phyloP scores from a whole-genome alignment of 2,888 invertebrate genomes.

The Lobophora halterata region DNA sequence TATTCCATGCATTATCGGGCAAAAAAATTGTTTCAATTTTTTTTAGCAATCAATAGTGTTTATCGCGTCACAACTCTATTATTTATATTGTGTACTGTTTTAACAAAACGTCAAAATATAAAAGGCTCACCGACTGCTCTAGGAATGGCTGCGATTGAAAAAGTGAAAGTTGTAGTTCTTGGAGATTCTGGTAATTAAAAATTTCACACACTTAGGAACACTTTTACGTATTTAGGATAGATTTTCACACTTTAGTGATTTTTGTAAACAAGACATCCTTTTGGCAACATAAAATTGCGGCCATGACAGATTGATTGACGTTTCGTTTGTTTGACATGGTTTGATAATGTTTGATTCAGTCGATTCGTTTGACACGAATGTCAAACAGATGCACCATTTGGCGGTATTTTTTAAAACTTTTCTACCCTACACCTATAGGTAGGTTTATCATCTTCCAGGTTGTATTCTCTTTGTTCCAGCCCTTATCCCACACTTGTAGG shows the following conservation, averaged over 20 bases:
- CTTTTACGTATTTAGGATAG: too few species aligned
- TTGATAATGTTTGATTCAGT: too few species aligned
- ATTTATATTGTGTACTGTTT: conserved; percentile 7
- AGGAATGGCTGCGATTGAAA: conserved; percentile 90
- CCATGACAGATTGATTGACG: conserved; percentile 57
- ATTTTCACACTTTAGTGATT: too few species aligned
- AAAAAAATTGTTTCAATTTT: too few species aligned
- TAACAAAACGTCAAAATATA: conserved; percentile 50
- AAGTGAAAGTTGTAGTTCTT: conserved; percentile 94
- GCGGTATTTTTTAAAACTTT: conserved; percentile 37
- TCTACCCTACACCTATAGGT: too few species aligned
- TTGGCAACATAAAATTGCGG: conserved; percentile 56
- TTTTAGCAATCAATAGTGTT: too few species aligned
- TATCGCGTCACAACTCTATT: conserved; percentile 2
- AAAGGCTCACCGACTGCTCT: conserved; percentile 51
- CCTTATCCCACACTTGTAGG: too few species aligned
- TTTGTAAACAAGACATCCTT: conserved; percentile 13
- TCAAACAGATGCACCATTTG: conserved; percentile 29
- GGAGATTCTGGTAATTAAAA: conserved; percentile 90
- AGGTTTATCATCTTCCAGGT: too few species aligned
- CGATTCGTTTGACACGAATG: too few species aligned
- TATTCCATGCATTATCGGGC: too few species aligned
- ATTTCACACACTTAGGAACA: conserved; percentile 37
- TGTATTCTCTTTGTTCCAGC: too few species aligned
- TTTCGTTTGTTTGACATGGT: conserved; percentile 39